phyloP scores from a whole-genome alignment of 2,888 invertebrate species.

The Zygaena filipendulae region DNA sequence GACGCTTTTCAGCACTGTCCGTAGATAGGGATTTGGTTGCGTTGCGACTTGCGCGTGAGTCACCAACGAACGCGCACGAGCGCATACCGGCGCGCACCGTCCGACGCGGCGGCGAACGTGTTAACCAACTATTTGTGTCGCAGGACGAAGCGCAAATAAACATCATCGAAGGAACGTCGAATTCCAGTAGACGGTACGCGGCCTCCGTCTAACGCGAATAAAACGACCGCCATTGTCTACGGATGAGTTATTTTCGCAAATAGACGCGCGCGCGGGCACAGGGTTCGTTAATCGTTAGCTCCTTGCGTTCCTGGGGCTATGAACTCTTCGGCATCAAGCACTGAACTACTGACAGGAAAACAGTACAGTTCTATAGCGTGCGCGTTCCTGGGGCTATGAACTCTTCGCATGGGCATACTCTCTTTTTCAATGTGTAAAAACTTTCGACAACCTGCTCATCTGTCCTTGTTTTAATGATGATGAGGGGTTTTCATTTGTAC shows the following conservation, averaged over 20 bases:
- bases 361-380: no score
- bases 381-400: no score
- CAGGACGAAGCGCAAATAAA: conserved; percentile 64
- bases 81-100: conserved; percentile 51
- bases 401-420: no score
- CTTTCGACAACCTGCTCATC: no score
- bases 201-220: conserved; percentile 39
- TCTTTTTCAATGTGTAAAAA: no score
- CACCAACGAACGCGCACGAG: conserved; percentile 37
- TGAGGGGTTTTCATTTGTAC: no score
- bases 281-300: no score
- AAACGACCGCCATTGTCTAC: conserved; percentile 63
- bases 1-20: conserved; percentile 28
- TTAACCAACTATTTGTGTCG: conserved; percentile 66
- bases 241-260: conserved; percentile 62
- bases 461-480: no score
- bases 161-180: conserved; percentile 61
- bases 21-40: neutral
- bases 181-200: conserved; percentile 41
- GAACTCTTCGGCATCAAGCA: no score
- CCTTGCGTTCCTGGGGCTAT: no score
- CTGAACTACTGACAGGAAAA: no score
- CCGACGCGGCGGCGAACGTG: conserved; percentile 53
- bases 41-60: conserved; percentile 33
- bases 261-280: conserved; percentile 44